Evolutionary conservation across 2,113 vertebrate genomes (phyloP).

Genomic region (Narcine bancroftii): DNA sequence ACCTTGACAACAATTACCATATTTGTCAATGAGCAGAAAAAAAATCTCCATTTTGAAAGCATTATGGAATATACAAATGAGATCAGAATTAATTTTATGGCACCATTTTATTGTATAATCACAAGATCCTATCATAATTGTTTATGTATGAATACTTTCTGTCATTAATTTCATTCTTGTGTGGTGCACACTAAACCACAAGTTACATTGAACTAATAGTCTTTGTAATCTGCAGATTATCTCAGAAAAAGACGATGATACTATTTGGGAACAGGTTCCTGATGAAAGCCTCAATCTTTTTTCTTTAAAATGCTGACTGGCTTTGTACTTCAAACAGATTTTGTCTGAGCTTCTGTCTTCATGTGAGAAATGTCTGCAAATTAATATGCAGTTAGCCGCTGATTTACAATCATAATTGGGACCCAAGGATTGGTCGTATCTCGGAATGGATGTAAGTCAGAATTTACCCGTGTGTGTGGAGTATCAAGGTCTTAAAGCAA

Average conservation of each 20-base stretch:
- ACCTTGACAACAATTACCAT: too few relatives aligned
- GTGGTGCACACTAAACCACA: neutral
- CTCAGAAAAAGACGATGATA: neutral
- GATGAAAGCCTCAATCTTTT: neutral
- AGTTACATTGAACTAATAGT: neutral
- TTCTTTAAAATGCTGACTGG: neutral
- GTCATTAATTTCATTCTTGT: neutral
- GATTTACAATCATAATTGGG: too few relatives aligned
- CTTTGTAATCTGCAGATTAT: neutral
- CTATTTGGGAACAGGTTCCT: neutral
- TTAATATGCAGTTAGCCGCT: too few relatives aligned
- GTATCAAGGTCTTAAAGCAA: too few relatives aligned
- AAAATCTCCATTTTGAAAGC: neutral
- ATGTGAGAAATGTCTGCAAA: neutral
- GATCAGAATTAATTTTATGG: neutral
- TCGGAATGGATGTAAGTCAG: too few relatives aligned
- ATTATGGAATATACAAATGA: neutral
- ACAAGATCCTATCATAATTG: neutral
- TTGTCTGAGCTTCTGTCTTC: neutral
- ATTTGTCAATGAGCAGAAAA: too few relatives aligned
- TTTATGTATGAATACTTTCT: neutral
- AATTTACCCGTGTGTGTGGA: too few relatives aligned
- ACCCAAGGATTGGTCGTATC: too few relatives aligned
- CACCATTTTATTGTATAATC: neutral
- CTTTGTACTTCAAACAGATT: neutral